Evolutionary conservation across 1,140 invertebrate genomes (phyloP).

Genomic region (Hyles euphorbiae): DNA sequence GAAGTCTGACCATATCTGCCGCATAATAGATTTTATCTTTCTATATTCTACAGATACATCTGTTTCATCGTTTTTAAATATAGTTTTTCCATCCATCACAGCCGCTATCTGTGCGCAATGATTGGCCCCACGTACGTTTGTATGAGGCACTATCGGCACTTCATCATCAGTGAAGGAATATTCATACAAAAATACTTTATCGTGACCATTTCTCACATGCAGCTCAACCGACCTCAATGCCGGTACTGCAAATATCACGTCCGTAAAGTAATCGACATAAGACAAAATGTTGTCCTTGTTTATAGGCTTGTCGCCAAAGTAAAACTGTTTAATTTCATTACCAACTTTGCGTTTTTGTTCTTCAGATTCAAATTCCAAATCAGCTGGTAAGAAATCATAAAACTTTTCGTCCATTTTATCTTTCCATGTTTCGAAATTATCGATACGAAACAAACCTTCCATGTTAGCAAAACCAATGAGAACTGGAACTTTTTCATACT

Average conservation of each 20-base stretch:
- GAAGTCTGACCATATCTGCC: slow-evolving; percentile 23
- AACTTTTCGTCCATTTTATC: slow-evolving; percentile 29
- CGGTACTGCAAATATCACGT: slow-evolving; percentile 31
- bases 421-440: slow-evolving; percentile 21
- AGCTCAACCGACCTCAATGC: slow-evolving; percentile 26
- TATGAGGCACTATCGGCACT: slow-evolving; percentile 16
- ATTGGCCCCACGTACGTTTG: slow-evolving; percentile 24
- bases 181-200: slow-evolving; percentile 40
- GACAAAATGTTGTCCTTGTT: slow-evolving; percentile 18
- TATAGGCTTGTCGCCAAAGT: slow-evolving; percentile 29
- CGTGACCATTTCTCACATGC: slow-evolving; percentile 29
- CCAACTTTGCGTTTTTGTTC: slow-evolving; percentile 14
- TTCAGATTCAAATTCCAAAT: slow-evolving; percentile 21
- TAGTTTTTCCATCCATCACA: slow-evolving; percentile 15
- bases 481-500: slow-evolving; percentile 23
- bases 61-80: slow-evolving; percentile 3
- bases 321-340: slow-evolving; percentile 31
- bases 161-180: slow-evolving; percentile 32
- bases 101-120: slow-evolving; percentile 25
- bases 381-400: slow-evolving; percentile 25
- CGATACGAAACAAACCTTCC: slow-evolving; percentile 23
- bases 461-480: slow-evolving; percentile 28
- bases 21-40: slow-evolving; percentile 17
- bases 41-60: slow-evolving; percentile 12
- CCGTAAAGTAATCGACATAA: slow-evolving; percentile 36